phyloP scores from a whole-genome alignment of 1,140 invertebrate genomes.

The Nautilus pompilius region DNA sequence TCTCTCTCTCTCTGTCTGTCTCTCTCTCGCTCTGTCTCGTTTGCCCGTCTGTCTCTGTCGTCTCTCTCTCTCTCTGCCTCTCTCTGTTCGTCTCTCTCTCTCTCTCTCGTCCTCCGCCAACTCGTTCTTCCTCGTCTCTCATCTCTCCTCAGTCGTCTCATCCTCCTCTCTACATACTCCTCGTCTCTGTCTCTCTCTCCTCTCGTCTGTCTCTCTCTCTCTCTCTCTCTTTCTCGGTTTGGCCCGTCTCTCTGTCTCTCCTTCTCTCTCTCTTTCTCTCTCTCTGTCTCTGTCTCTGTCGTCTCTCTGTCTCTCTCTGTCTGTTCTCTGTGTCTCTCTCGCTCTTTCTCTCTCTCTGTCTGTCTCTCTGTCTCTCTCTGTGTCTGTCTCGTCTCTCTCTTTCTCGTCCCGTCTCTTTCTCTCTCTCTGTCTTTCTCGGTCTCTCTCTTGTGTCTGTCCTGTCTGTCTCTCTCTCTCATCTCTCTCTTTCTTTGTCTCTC shows the following conservation, averaged over 20 bases:
- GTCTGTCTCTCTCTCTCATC: not conserved
- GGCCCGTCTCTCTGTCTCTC: not conserved
- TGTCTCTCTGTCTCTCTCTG: not conserved
- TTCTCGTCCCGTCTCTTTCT: not conserved
- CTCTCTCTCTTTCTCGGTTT: not conserved
- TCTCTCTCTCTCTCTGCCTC: no score
- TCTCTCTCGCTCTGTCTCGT: no score
- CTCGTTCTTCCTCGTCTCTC: no score
- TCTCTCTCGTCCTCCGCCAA: no score
- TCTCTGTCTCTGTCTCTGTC: not conserved
- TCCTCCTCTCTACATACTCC: no score
- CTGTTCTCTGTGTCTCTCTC: not conserved
- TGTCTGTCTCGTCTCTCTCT: not conserved
- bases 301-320: not conserved
- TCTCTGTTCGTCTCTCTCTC: no score
- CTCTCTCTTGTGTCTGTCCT: not conserved
- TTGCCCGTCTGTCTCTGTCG: no score
- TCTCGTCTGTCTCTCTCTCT: not conserved
- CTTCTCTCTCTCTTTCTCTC: not conserved
- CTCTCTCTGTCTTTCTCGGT: not conserved
- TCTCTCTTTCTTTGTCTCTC: not conserved
- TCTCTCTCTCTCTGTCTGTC: no score
- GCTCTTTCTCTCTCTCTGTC: not conserved
- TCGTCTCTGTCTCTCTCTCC: not conserved
- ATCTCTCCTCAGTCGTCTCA: no score